Conservation (phyloP, 2,113 vertebrate genomes). For the Mustela nigripes region DNA sequence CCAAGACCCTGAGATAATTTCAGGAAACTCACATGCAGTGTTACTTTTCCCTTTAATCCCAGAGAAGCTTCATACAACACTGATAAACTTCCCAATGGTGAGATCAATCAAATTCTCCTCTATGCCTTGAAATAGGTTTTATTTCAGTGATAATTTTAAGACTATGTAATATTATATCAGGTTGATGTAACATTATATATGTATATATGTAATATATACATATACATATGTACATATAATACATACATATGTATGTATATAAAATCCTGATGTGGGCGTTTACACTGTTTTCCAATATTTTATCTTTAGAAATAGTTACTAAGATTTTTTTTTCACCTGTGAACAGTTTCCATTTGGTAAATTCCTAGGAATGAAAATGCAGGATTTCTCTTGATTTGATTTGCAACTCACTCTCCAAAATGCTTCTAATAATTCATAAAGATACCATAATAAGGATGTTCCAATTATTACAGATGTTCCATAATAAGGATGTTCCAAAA, state of each 20-base stretch:
- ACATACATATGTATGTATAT: neutral
- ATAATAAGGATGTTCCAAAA: neutral
- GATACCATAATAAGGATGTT: neutral
- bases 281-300: neutral
- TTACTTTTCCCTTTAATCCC: neutral
- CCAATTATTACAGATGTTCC: too few species aligned
- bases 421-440: neutral
- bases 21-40: neutral
- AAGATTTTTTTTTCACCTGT: neutral
- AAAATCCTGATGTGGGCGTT: neutral
- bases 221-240: neutral
- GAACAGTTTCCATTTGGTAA: neutral
- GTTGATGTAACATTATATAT: neutral
- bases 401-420: neutral
- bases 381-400: slow-evolving; percentile 10
- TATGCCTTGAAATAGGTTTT: neutral
- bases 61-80: neutral
- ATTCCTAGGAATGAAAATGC: neutral
- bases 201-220: neutral
- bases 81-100: neutral
- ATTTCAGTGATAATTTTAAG: slow-evolving; percentile 5
- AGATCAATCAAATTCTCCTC: neutral
- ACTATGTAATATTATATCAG: neutral
- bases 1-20: neutral
- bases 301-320: slow-evolving; percentile 14